Evolutionary conservation across 2,888 invertebrate genomes (phyloP), one percentile per base, ranked within the genome.

Genomic region (Sthenelais limicola): DNA sequence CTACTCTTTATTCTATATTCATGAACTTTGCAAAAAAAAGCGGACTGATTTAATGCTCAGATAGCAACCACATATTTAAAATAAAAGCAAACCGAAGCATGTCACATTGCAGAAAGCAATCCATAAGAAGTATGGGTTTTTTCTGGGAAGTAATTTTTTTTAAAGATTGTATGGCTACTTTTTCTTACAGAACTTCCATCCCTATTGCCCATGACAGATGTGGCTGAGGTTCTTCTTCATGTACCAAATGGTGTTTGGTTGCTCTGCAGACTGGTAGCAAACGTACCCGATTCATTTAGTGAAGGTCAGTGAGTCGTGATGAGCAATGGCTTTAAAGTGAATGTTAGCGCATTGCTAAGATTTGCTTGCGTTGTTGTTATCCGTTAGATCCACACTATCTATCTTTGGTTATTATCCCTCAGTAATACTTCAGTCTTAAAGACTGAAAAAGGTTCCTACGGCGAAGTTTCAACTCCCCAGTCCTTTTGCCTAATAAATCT

Each of bases 271-370:
- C 90, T 97, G 77, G 94, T 97, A 0, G 96, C 97, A 0, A 98
- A 98, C 87, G 94, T 94, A 89, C 97, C 97, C 0, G 97, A 97
- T 85, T 93, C 93, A 80, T 94, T 97, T 86, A 92, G 92, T 83
- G 97, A 97, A 91, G 93, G 94, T 93, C 84, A 73, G 74, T 9
- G 18, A 21, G n/a, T 4, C 21, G 32, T 12, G 24, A n/a, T 56
- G 58, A 21, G 9, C n/a, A n/a, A n/a, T 32, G 21, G 18, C 21
- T 58, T 32, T 28, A 15, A 18, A 43, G 12, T 43, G 47, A 43
- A 18, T 15, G 12, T 12, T 12, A 43, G 47, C 47, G 12, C 18
- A 43, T 43, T 43, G 12, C 12, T 43, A 43, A 43, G n/a, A 43
- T 43, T 12, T 43, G 12, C 18, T 43, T 12, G 47, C 47, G 12